Base-by-base conservation (phyloP, 2,113 vertebrate species). In the Perca fluviatilis region DNA sequence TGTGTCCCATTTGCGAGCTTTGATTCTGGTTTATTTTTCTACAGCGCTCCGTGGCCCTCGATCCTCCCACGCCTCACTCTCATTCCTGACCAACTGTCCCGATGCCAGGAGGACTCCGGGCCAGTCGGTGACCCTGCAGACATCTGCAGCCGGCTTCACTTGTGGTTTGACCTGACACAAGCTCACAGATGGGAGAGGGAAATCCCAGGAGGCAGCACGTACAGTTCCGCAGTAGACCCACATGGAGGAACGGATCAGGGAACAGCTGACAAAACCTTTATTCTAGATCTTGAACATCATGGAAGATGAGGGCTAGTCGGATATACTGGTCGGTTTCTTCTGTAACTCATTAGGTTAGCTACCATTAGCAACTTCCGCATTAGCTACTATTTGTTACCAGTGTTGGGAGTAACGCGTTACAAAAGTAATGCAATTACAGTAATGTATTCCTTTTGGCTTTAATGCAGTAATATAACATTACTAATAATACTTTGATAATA, bases 61-160 rank as follows among this genome's bases (percentile, higher is more conserved):
- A n/a, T 82, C 67, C 74, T 61, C 78, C 79, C 83, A 83, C 73
- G 64, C 86, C 43, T 80, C 79, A 2, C 63, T 74, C 66, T 62
- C 5, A 11, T 23, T 40, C 67, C 40, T 54, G 62, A 79, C 57
- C 40, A 60, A 71, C 19, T 46, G 50, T 46, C 43, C 21, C 2
- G 30, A 61, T 88, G 27, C 78, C 80, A 79, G 67, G 77, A 83
- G 58, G 88, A 86, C 76, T 81, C 65, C 25, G 25, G 80, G 72
- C 63, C 70, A 54, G 53, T 5, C 7, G 1, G 13, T 73, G 87
- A 89, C 89, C 76, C 85, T 7, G 46, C 0, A 21, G 65, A 89
- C 91, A 90, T 91, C 89, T 90, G 90, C 82, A 43, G 80, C 81
- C 64, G 46, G 83, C 50, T 56, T 12, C 74, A 74, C 76, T 87